phyloP scores from a whole-genome alignment of 2,797 vertebrate species.

The Micrastur ruficollis region DNA sequence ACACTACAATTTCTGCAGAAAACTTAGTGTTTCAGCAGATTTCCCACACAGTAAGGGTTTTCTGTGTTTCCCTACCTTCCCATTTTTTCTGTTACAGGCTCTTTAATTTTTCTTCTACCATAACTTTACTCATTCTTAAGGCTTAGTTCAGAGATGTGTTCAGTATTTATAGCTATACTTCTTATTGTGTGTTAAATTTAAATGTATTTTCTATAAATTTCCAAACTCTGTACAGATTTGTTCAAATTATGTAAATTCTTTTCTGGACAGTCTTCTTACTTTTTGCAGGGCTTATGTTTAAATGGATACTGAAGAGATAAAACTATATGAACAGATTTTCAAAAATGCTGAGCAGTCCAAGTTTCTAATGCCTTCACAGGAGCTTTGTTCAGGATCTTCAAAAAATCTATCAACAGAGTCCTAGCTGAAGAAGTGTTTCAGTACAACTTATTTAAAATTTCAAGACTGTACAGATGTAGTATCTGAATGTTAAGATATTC shows the following conservation, averaged over 20 bases:
- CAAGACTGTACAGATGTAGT: background rate
- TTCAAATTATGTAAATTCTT: slow-evolving; percentile 37
- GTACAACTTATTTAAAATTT: slow-evolving; percentile 53
- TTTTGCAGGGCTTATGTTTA: slow-evolving; percentile 38
- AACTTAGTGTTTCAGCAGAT: background rate
- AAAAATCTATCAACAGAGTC: background rate
- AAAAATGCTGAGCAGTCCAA: background rate
- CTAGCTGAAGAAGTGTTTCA: slow-evolving; percentile 3
- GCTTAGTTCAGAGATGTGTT: background rate
- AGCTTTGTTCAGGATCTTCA: background rate
- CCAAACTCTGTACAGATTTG: background rate
- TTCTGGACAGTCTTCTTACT: background rate
- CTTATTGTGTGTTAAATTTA: slow-evolving; percentile 33
- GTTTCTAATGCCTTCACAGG: background rate
- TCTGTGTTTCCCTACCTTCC: background rate
- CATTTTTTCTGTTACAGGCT: background rate
- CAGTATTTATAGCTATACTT: slow-evolving; percentile 34
- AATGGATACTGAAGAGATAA: slow-evolving; percentile 18
- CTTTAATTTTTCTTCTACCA: slow-evolving; percentile 56
- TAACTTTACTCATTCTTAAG: slow-evolving; percentile 60
- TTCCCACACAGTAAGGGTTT: background rate
- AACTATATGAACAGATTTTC: background rate
- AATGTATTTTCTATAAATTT: slow-evolving; percentile 56
- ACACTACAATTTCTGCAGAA: slow-evolving; percentile 36
- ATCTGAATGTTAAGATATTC: slow-evolving; percentile 6